Evolutionary conservation across 1,140 invertebrate genomes (phyloP).

Genomic region (Episyrphus balteatus): DNA sequence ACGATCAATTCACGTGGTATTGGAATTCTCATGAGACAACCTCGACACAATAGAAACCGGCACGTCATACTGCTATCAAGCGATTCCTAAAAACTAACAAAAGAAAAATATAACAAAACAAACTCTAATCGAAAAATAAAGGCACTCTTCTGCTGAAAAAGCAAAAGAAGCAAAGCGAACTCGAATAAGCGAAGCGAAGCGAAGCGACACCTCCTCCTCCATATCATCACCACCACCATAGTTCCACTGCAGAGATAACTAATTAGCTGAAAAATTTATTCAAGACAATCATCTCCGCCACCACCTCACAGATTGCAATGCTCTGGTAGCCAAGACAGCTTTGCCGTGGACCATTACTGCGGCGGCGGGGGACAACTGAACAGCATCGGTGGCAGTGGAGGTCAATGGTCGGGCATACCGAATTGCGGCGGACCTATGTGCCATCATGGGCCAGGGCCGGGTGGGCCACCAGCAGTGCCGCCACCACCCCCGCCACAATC

Average conservation of each 20-base stretch:
- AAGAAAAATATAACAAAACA: too few relatives aligned
- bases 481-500: constrained; percentile 25
- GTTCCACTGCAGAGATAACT: constrained; percentile 4
- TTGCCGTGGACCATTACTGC: constrained; percentile 38
- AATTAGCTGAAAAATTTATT: constrained; percentile 33
- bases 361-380: constrained; percentile 18
- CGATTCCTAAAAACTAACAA: too few relatives aligned
- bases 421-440: constrained; percentile 14
- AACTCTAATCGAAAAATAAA: too few relatives aligned
- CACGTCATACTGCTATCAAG: too few relatives aligned
- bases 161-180: not conserved
- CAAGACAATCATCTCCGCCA: constrained; percentile 35
- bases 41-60: too few relatives aligned
- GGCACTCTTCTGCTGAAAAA: too few relatives aligned
- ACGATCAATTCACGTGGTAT: too few relatives aligned
- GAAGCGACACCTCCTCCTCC: not conserved
- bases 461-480: constrained; percentile 3
- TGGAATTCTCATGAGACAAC: too few relatives aligned
- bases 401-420: constrained; percentile 22
- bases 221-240: constrained; percentile 2
- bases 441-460: constrained; percentile 7
- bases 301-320: constrained; percentile 38
- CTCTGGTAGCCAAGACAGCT: constrained; percentile 40
- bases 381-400: constrained; percentile 8
- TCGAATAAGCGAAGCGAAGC: constrained; percentile 1